Base-by-base conservation (phyloP, 2,888 invertebrate genomes). In the Cheilosia vernalis region DNA sequence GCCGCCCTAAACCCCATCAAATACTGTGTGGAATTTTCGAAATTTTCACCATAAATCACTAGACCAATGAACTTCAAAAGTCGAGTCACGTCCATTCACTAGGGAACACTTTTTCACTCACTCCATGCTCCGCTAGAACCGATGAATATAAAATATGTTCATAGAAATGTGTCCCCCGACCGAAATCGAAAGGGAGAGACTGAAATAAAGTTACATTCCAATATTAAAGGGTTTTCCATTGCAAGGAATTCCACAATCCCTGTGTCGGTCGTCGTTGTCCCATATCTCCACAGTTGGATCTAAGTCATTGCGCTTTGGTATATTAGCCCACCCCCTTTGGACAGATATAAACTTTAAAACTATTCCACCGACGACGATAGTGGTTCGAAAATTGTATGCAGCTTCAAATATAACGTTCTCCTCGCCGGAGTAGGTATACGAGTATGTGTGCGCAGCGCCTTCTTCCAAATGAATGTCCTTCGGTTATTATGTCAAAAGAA, bases 401-500 rank as follows among this genome's bases (percentile, higher is more conserved):
- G 61, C 56, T 78, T 70, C 40, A 47, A 56, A n/a, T n/a, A 78
- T 63, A 49, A 9, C 21, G 49, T 9, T 21, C 7, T 44, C 7
- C 17, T 17, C 17, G n/a, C 10, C 9, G 19, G 51, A 13, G n/a
- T n/a, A n/a, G n/a, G n/a, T n/a, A n/a, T 49, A 24, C 21, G 27
- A 30, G 24, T 63, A 64, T 63, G 44, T 44, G 30, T 58, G 64
- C 10, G 51, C 7, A 17, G 64, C 6, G 51, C 7, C 17, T 37
- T 13, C 17, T 24, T 42, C 42, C 56, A 58, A 80, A 73, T 79
- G 60, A 55, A 66, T 74, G 74, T 74, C 80, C 55, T 67, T 80
- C 61, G 67, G 74, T 80, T 81, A 81, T 74, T 81, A 74, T 63
- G 67, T 69, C 73, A 60, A 69, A 74, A 58, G 67, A 56, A 81